Conservation (phyloP, 2,888 invertebrate species). For the Drosophila fungiperda region DNA sequence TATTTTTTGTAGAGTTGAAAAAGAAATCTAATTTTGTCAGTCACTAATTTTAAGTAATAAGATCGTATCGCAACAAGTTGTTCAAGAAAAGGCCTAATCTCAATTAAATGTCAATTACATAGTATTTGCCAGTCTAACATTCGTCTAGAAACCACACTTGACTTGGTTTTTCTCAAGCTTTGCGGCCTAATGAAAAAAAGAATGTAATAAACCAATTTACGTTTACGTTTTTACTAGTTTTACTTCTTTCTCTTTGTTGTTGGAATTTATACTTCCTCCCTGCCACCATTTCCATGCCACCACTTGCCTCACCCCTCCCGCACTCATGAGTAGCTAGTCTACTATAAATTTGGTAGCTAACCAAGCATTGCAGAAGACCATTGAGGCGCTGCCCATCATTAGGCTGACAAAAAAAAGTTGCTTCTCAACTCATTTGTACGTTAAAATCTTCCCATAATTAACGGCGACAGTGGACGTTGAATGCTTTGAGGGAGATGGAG, state of each 20-base stretch:
- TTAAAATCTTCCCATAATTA: conserved; percentile 79
- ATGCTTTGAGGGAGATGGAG: conserved; percentile 31
- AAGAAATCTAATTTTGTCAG: too few species aligned
- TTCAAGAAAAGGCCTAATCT: neutral
- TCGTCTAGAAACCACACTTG: neutral
- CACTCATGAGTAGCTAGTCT: conserved; percentile 20
- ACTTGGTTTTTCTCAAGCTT: conserved; percentile 43
- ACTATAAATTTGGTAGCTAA: conserved; percentile 71
- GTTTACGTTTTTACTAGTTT: conserved; percentile 18
- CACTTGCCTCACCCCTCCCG: conserved; percentile 7
- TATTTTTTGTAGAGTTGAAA: too few species aligned
- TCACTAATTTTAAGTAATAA: neutral
- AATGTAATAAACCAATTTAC: conserved; percentile 76
- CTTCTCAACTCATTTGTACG: conserved; percentile 71
- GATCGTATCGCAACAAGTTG: too few species aligned
- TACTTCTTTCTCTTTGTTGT: conserved; percentile 12
- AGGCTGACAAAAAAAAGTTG: conserved; percentile 71
- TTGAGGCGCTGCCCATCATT: conserved; percentile 70
- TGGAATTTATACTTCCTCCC: conserved; percentile 25
- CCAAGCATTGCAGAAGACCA: conserved; percentile 61
- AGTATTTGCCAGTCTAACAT: neutral
- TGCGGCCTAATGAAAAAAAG: conserved; percentile 62
- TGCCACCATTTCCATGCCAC: conserved; percentile 59
- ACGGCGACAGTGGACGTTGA: conserved; percentile 52
- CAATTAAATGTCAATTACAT: neutral